These are phyloP conservation scores for Drosophila prolongata DNA, from an alignment of 2,888 invertebrate species.

Conservation along the genomic window DNA sequence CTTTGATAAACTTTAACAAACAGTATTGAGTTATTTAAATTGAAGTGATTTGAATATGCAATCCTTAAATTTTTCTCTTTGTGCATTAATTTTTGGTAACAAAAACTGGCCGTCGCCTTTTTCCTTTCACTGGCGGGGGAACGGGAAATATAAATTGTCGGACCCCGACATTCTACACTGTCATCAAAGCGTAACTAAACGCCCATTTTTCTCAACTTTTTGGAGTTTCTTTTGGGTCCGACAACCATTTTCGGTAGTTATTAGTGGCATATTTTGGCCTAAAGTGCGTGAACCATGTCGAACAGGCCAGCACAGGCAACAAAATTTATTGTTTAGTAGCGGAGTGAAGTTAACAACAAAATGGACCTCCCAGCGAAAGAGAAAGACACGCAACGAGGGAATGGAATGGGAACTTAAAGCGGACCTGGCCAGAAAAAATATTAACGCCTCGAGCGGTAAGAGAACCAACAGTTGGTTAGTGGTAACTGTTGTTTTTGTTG, in stretches of 20 bases:
- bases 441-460: slow-evolving; percentile 71
- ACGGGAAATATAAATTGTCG: slow-evolving; percentile 76
- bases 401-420: slow-evolving; percentile 44
- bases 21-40: background rate
- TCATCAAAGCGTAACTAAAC: slow-evolving; percentile 85
- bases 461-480: slow-evolving; percentile 50
- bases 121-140: slow-evolving; percentile 29
- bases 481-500: slow-evolving; percentile 72
- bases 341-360: slow-evolving; percentile 74
- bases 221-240: slow-evolving; percentile 43
- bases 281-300: slow-evolving; percentile 82
- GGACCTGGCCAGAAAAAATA: slow-evolving; percentile 65
- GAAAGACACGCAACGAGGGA: slow-evolving; percentile 67
- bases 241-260: slow-evolving; percentile 78
- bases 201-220: slow-evolving; percentile 77
- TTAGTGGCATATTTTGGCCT: slow-evolving; percentile 80
- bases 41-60: background rate
- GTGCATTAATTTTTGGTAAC: slow-evolving; percentile 15
- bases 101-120: slow-evolving; percentile 22
- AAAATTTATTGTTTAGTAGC: slow-evolving; percentile 75
- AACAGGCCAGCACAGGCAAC: slow-evolving; percentile 59
- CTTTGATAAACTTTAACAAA: too few relatives aligned
- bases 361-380: slow-evolving; percentile 74
- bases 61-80: slow-evolving; percentile 15
- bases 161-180: slow-evolving; percentile 76